Percentiles rank a stretch among this genome's conserved stretches.
Evolutionary conservation across 2,113 vertebrate species (phyloP).

Genomic region (Tragelaphus buxtoni): DNA sequence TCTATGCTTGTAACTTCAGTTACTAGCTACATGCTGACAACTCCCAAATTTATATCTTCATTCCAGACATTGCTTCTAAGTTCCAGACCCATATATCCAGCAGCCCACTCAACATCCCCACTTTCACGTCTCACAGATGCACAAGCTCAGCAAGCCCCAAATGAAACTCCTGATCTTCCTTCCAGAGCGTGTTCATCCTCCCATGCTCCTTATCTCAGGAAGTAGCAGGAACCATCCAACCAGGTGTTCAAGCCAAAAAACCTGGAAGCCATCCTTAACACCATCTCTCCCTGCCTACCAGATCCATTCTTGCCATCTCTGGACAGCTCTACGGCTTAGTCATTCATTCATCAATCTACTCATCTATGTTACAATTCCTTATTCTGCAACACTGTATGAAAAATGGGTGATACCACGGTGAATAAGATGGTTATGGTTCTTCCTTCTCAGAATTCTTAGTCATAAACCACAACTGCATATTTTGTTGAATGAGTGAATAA

Average conservation of each 20-base stretch:
- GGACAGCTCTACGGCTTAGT: not conserved
- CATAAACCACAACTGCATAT: not conserved
- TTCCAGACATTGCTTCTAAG: slow-evolving; percentile 19
- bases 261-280: not conserved
- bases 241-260: not conserved
- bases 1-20: not conserved
- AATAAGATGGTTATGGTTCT: not conserved
- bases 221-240: not conserved
- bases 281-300: not conserved
- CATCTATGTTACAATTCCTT: not conserved
- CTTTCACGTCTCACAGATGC: not conserved
- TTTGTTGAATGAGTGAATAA: not conserved
- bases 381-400: not conserved
- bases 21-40: slow-evolving; percentile 43
- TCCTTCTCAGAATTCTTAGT: not conserved
- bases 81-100: slow-evolving; percentile 39
- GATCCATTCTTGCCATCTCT: not conserved
- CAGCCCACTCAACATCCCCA: not conserved
- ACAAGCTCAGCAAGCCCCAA: not conserved
- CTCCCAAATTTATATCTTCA: slow-evolving; percentile 6
- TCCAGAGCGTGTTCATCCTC: not conserved
- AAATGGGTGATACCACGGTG: not conserved
- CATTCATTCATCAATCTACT: not conserved
- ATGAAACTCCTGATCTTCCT: not conserved
- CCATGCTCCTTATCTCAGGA: not conserved